phyloP scores from a whole-genome alignment of 1,140 invertebrate genomes.

The Frieseomelitta varia region DNA sequence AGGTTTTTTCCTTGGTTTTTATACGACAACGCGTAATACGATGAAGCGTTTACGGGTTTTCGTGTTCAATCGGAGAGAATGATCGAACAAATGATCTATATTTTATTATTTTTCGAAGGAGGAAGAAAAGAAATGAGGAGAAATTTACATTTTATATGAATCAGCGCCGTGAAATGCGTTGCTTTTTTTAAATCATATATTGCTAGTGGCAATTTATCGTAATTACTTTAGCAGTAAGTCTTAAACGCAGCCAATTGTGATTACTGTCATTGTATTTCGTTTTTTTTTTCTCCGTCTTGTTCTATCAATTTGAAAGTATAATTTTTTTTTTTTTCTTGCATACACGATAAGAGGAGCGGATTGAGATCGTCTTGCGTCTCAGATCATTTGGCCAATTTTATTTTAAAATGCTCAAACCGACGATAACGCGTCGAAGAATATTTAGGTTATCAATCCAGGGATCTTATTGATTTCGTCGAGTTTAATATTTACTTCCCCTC shows the following conservation, averaged over 20 bases:
- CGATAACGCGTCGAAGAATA: neutral
- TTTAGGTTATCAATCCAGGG: slow-evolving; percentile 16
- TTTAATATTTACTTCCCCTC: slow-evolving; percentile 7
- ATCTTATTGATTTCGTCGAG: slow-evolving; percentile 28
- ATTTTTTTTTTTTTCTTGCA: slow-evolving; percentile 6
- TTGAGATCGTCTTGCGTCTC: slow-evolving; percentile 24
- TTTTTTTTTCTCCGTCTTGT: neutral
- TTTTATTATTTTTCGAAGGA: slow-evolving; percentile 51
- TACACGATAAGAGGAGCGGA: slow-evolving; percentile 21
- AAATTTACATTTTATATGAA: slow-evolving; percentile 44
- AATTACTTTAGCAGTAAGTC: slow-evolving; percentile 49
- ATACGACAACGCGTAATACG: neutral
- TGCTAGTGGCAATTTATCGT: slow-evolving; percentile 20
- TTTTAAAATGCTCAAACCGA: slow-evolving; percentile 37
- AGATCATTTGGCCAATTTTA: slow-evolving; percentile 16
- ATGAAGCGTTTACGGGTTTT: slow-evolving; percentile 16
- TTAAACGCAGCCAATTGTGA: slow-evolving; percentile 25
- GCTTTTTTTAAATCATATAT: slow-evolving; percentile 31
- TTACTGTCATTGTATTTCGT: slow-evolving; percentile 13
- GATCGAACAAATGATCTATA: slow-evolving; percentile 42
- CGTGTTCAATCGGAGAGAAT: slow-evolving; percentile 30
- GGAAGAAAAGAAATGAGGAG: neutral
- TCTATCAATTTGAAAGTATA: neutral
- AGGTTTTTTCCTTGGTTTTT: neutral
- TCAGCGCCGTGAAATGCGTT: slow-evolving; percentile 14